Conservation (phyloP, 1,140 invertebrate species). For the Brachionus rotundiformis region DNA sequence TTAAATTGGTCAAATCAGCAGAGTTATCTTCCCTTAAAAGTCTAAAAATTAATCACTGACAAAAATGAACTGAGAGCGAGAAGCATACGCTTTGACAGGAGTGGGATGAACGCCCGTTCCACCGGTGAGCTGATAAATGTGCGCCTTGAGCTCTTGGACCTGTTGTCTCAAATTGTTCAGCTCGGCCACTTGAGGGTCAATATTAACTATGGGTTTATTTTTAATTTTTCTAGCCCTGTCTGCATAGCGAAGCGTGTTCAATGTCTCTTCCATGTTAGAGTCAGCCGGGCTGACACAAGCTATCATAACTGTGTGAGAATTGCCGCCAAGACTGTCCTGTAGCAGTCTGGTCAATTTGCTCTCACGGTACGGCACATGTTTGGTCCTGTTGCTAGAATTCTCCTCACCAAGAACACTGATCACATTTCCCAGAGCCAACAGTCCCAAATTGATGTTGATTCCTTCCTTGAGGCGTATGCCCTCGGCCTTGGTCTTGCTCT, state of each 20-base stretch:
- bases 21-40: conserved; percentile 14
- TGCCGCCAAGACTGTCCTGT: conserved; percentile 81
- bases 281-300: conserved; percentile 89
- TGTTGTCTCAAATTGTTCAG: conserved; percentile 60
- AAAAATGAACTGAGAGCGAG: conserved; percentile 52
- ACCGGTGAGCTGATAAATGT: conserved; percentile 53
- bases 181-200: conserved; percentile 72
- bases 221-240: conserved; percentile 84
- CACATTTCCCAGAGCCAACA: conserved; percentile 41
- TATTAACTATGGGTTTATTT: conserved; percentile 86
- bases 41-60: not conserved
- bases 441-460: conserved; percentile 43
- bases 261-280: conserved; percentile 83
- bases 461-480: conserved; percentile 96
- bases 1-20: conserved; percentile 54
- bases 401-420: conserved; percentile 11
- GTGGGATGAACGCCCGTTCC: not conserved
- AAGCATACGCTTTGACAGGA: not conserved
- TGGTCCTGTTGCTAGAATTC: conserved; percentile 55
- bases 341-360: conserved; percentile 64
- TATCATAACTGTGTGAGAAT: conserved; percentile 88
- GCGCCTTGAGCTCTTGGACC: conserved; percentile 59
- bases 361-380: conserved; percentile 67
- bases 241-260: conserved; percentile 84
- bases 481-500: conserved; percentile 95